A percentile compares a stretch with the other conserved stretches of the same genome.
phyloP scores from a whole-genome alignment of 2,797 vertebrate species.

The Gallinago stenura region DNA sequence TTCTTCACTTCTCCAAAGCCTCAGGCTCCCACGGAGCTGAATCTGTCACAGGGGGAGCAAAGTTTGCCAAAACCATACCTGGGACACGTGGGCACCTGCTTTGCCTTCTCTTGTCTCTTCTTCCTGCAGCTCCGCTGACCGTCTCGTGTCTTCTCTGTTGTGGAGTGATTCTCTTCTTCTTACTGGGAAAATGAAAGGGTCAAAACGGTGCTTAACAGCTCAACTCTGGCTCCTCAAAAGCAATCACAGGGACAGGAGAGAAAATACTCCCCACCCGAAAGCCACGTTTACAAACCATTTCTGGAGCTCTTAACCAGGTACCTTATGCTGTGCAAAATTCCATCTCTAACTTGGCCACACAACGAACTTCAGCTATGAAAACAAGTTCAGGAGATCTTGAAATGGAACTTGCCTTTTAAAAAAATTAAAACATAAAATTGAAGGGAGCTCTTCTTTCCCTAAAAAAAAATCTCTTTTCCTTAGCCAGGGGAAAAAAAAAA shows the following conservation, averaged over 20 bases:
- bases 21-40: neutral
- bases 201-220: neutral
- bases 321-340: neutral
- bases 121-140: neutral
- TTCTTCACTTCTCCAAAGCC: neutral
- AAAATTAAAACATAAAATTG: neutral
- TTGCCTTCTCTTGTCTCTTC: neutral
- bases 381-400: neutral
- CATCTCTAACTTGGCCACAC: neutral
- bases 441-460: neutral
- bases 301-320: neutral
- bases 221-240: neutral
- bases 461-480: neutral
- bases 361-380: neutral
- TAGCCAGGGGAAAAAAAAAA: neutral
- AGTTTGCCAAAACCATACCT: neutral
- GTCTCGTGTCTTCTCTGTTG: neutral
- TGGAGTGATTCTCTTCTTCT: neutral
- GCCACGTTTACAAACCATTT: rapidly evolving
- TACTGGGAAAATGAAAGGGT: neutral
- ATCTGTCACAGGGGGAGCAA: rapidly evolving
- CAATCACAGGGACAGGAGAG: neutral
- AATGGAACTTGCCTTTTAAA: neutral
- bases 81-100: neutral
- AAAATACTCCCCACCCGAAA: neutral